Evolutionary conservation across 2,888 invertebrate genomes (phyloP).

Genomic region (Pyrrhia umbra): DNA sequence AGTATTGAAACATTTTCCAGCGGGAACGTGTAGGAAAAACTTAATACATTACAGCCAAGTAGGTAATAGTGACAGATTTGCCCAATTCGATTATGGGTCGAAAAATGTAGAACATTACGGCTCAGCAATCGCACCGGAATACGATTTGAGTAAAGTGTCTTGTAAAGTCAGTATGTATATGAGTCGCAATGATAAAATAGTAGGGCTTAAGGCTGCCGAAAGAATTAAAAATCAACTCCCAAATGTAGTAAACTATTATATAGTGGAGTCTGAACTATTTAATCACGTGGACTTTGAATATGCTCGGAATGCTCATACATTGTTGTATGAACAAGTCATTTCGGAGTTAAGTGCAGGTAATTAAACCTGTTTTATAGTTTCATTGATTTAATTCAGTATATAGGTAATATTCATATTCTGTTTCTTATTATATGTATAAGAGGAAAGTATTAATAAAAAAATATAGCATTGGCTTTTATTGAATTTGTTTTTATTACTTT

Average conservation of each 20-base stretch:
- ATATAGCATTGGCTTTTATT: no score
- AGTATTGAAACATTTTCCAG: constrained; percentile 20
- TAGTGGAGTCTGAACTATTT: constrained; percentile 21
- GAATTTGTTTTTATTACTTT: no score
- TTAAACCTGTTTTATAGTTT: not conserved
- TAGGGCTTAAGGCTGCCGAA: constrained; percentile 7
- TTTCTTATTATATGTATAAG: no score
- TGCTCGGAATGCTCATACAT: constrained; percentile 7
- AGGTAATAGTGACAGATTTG: constrained; percentile 10
- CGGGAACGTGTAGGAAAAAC: constrained; percentile 15
- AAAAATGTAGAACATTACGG: constrained; percentile 26
- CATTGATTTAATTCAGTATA: no score
- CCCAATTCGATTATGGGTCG: constrained; percentile 15
- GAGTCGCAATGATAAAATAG: constrained; percentile 17
- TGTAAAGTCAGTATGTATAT: constrained; percentile 28
- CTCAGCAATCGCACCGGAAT: constrained; percentile 9
- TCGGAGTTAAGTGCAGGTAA: constrained; percentile 4
- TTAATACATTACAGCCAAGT: constrained; percentile 12
- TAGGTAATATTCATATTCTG: no score
- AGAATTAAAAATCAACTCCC: constrained; percentile 11
- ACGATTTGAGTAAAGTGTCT: constrained; percentile 27
- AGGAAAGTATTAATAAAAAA: no score
- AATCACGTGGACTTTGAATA: constrained; percentile 32
- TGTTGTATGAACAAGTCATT: constrained; percentile 29
- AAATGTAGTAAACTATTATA: constrained; percentile 23